Conservation (phyloP, 2,888 invertebrate species). For the Scaeva pyrastri region DNA sequence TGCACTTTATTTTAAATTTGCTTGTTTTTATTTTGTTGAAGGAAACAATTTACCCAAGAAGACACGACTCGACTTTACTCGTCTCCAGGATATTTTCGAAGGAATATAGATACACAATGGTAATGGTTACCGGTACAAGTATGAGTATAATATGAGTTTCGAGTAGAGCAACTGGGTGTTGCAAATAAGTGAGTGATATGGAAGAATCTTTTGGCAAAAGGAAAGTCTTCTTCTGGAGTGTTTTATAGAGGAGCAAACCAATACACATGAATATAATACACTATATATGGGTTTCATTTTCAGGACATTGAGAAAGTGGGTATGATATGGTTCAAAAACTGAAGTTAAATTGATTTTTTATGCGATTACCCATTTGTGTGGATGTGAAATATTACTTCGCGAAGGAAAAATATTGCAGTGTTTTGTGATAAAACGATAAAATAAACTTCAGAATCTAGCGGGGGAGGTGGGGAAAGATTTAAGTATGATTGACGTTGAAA, state of each 20-base stretch:
- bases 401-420: slow-evolving; percentile 38
- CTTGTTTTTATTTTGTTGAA: not conserved
- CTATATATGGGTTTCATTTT: slow-evolving; percentile 19
- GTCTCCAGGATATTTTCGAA: slow-evolving; percentile 52
- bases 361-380: slow-evolving; percentile 63
- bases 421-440: not conserved
- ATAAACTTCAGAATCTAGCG: not conserved
- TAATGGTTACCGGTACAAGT: not conserved
- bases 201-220: slow-evolving; percentile 15
- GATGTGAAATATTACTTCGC: slow-evolving; percentile 65
- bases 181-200: slow-evolving; percentile 10
- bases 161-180: slow-evolving; percentile 35
- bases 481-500: not conserved
- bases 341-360: slow-evolving; percentile 71
- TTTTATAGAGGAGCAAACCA: not conserved
- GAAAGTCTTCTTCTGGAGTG: slow-evolving; percentile 2
- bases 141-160: too few relatives aligned
- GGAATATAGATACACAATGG: slow-evolving; percentile 18
- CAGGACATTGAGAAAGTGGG: not conserved
- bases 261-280: not conserved
- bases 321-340: slow-evolving; percentile 30
- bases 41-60: slow-evolving; percentile 42
- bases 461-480: too few relatives aligned
- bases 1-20: slow-evolving; percentile 69
- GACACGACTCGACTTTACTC: too few relatives aligned